Base-by-base conservation (phyloP, 2,888 invertebrate genomes). In the Drosophila infuscata region DNA sequence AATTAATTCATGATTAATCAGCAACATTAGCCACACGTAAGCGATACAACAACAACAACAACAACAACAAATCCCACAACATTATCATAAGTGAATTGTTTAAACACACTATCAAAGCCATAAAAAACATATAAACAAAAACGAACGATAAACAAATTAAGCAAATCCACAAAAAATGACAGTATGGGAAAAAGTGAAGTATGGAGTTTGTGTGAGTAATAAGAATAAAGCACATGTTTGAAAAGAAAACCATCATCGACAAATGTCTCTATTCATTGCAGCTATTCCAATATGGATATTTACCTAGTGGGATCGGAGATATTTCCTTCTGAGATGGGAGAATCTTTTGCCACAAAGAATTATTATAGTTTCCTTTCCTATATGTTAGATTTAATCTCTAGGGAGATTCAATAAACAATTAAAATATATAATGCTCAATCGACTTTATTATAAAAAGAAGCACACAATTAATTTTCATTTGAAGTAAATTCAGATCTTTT, bases 221-320 rank as follows among this genome's bases (percentile, higher is more conserved):
- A 85, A 91, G 83, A 91, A 92, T 92, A 92, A 92, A 92, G 92
- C 92, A 92, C 93, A 92, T 84, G 91, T 92, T 92, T 87, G 88
- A 91, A 91, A 92, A 91, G 60, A 89, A 76, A 67, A 46, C 6
- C n/a, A 12, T 38, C n/a, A 12, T 36, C 7, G 6, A 38, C 3
- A 25, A 25, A 0, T 25, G 8, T 15, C 4, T 25, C 25, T 15
- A 32, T 59, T 12, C 17, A 9, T n/a, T 57, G 46, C 3, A 25
- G 20, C 15, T 2, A 15, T 25, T 15, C 20, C 15, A 25, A 25
- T 25, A 25, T 25, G 25, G 25, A 25, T 25, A 25, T 25, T 25
- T 25, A 25, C 25, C 25, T 2, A 25, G 25, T 25, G 25, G 25
- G 25, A 25, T 3, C 25, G 2, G 25, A 25, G 25, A 25, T 25